Evolutionary conservation across 2,888 invertebrate genomes (phyloP).

Genomic region (Ecdyonurus torrentis): DNA sequence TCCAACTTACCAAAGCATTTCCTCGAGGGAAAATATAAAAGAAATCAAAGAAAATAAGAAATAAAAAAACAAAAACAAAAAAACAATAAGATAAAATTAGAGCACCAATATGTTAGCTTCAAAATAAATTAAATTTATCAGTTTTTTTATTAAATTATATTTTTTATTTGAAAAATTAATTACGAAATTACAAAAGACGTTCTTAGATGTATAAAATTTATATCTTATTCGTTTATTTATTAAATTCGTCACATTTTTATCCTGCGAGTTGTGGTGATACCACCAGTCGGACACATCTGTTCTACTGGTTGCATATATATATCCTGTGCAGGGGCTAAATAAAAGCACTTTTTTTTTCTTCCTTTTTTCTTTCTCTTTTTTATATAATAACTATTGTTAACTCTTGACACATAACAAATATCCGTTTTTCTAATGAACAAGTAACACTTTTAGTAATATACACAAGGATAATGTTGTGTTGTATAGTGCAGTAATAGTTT

Average conservation of each 20-base stretch:
- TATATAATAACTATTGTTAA: too few relatives aligned
- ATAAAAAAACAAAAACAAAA: background rate
- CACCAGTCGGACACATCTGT: background rate
- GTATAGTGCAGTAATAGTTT: background rate
- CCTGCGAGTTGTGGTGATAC: background rate
- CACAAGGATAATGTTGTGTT: background rate
- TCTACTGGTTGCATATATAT: background rate
- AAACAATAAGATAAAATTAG: background rate
- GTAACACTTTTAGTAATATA: background rate
- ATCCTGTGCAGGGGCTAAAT: background rate
- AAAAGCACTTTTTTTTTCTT: background rate
- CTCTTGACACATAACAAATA: background rate
- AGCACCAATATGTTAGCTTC: background rate
- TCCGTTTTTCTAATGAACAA: background rate
- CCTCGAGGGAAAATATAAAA: background rate
- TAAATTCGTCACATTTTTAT: too few relatives aligned
- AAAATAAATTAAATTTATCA: background rate
- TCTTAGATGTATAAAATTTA: too few relatives aligned
- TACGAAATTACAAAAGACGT: too few relatives aligned
- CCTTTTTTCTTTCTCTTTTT: too few relatives aligned
- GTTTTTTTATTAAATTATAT: too few relatives aligned
- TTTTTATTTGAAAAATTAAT: too few relatives aligned
- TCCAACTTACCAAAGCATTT: background rate
- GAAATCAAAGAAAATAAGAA: background rate
- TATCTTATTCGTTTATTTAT: too few relatives aligned